Evolutionary conservation across 2,797 vertebrate genomes (phyloP), one percentile per base, ranked within the genome.

Genomic region (Phrynocephalus guinanensis): DNA sequence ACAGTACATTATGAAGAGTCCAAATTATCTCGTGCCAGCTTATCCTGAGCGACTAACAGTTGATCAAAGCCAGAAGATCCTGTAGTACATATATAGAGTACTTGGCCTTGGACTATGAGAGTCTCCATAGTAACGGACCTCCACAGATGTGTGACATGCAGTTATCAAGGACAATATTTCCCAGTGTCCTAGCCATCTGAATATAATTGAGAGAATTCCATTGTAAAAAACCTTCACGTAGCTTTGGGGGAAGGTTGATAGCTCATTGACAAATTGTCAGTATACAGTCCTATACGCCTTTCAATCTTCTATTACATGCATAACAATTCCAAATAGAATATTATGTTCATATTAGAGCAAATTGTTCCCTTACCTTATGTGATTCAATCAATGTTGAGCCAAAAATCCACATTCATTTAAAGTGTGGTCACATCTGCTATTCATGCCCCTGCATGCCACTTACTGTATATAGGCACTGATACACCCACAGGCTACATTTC

Each of bases 101-200:
- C 18, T 72, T 56, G 67, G 44, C 66, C 44, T 83, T 83, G 68
- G 48, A 72, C 48, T 50, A 30, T 83, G 44, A 56, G 68, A 56
- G 28, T 83, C 48, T 56, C n/a, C 48, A 72, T 72, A 18, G n/a
- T 56, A 72, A 83, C 68, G 24, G n/a, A 24, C 10, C 52, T 83
- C 18, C 16, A 30, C 28, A 52, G 22, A 56, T 83, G 48, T 56
- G 70, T 72, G n/a, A 26, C 1, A 10, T 18, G 48, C n/a, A 72
- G 82, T 48, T n/a, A 83, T 83, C 82, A 83, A 72, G 50, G 44
- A 70, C 44, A 52, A 38, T 48, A n/a, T 33, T 44, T 26, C 79
- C 50, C 28, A 33, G 67, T 82, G 26, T 70, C 15, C 28, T n/a
- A 30, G 26, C 26, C 28, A 50, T 70, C 70, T 82, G 44, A 44